phyloP scores from a whole-genome alignment of 2,888 invertebrate species.

The Anodontia alba region DNA sequence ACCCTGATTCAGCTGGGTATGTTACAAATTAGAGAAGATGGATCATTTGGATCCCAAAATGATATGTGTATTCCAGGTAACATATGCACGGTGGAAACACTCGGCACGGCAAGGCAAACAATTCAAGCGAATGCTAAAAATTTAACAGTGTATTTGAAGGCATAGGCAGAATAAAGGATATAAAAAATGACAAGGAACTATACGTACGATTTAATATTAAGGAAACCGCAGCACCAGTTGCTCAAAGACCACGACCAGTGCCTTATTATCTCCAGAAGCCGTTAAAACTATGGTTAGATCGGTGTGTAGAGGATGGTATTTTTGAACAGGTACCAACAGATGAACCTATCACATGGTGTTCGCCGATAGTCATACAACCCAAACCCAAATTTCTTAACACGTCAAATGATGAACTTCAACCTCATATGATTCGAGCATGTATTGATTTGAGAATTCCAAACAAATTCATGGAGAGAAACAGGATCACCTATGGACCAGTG shows the following conservation, averaged over 20 bases:
- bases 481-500: slow-evolving; percentile 25
- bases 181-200: slow-evolving; percentile 20
- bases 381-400: slow-evolving; percentile 30
- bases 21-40: too few relatives aligned
- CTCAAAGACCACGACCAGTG: slow-evolving; percentile 24
- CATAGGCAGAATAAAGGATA: too few relatives aligned
- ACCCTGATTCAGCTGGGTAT: too few relatives aligned
- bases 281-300: slow-evolving; percentile 14
- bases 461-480: too few relatives aligned
- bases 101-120: not conserved
- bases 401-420: too few relatives aligned
- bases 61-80: not conserved
- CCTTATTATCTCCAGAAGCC: slow-evolving; percentile 30
- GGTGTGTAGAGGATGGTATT: slow-evolving; percentile 24
- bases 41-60: not conserved
- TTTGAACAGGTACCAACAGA: slow-evolving; percentile 26
- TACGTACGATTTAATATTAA: slow-evolving; percentile 26
- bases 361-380: slow-evolving; percentile 29
- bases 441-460: too few relatives aligned
- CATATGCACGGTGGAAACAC: slow-evolving; percentile 2
- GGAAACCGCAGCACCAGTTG: slow-evolving; percentile 24
- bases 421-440: too few relatives aligned
- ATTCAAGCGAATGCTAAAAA: not conserved
- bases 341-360: too few relatives aligned
- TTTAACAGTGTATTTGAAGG: not conserved